A percentile compares a stretch with the other conserved stretches of the same genome.
Evolutionary conservation across 1,140 invertebrate genomes (phyloP).

Genomic region (Campoletis sonorensis): DNA sequence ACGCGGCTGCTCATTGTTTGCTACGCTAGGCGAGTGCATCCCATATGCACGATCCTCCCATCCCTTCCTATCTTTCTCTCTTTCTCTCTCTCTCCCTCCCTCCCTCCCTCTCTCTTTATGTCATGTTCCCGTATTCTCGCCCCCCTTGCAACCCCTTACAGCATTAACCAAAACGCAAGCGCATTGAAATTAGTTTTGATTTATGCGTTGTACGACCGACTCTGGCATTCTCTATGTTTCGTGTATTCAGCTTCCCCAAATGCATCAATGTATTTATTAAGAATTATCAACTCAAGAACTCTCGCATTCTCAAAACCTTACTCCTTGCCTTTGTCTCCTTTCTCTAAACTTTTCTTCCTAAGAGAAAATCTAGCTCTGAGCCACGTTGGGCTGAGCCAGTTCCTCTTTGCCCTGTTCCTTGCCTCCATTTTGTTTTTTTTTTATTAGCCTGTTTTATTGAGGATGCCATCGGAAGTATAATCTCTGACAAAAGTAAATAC

Average conservation of each 20-base stretch:
- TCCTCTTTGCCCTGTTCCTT: background rate
- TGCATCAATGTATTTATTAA: slow-evolving; percentile 26
- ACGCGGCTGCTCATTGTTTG: slow-evolving; percentile 54
- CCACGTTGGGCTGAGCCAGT: background rate
- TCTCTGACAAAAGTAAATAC: no score
- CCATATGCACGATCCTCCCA: slow-evolving; percentile 32
- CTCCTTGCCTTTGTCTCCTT: background rate
- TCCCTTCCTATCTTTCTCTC: background rate
- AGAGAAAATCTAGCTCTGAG: background rate
- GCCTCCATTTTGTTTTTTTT: background rate
- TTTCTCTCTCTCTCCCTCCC: slow-evolving; percentile 3
- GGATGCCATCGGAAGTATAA: no score
- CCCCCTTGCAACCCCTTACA: background rate
- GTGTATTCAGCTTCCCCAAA: background rate
- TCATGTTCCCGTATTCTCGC: background rate
- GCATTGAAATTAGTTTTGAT: slow-evolving; percentile 46
- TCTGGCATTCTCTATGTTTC: slow-evolving; percentile 16
- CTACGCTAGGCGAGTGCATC: slow-evolving; percentile 44
- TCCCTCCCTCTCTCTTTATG: background rate
- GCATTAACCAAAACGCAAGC: slow-evolving; percentile 42
- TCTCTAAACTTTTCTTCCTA: background rate
- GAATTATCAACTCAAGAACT: background rate
- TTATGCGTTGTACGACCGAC: slow-evolving; percentile 34
- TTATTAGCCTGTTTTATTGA: background rate
- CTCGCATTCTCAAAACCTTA: background rate